A percentile compares a stretch with the other conserved stretches of the same genome.
Evolutionary conservation across 2,113 vertebrate species (phyloP).

Genomic region (Redunca redunca): DNA sequence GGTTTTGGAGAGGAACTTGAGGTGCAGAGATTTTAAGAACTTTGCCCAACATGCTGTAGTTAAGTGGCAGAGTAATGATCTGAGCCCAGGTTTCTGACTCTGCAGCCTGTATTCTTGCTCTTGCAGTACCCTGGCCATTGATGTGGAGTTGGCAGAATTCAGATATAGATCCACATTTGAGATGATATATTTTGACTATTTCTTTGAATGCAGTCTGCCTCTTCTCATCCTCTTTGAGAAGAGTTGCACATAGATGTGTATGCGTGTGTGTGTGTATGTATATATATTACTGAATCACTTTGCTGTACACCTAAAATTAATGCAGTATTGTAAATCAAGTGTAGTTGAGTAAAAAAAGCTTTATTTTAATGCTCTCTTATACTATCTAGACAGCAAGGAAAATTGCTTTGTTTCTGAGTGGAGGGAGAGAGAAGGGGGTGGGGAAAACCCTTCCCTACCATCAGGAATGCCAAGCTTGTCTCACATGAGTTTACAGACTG

Average conservation of each 20-base stretch:
- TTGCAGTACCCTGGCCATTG: background rate
- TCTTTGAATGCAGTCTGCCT: background rate
- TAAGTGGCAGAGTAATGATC: background rate
- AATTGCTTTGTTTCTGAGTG: background rate
- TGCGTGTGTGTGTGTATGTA: rapidly evolving
- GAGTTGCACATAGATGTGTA: rapidly evolving
- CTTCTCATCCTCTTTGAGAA: background rate
- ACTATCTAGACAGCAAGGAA: background rate
- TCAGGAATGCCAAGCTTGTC: background rate
- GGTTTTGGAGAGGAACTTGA: background rate
- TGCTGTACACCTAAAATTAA: background rate
- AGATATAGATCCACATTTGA: background rate
- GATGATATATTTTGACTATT: background rate
- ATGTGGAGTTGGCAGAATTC: background rate
- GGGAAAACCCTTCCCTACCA: background rate
- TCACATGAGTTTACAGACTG: background rate
- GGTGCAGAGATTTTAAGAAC: background rate
- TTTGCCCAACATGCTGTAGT: background rate
- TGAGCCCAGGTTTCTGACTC: background rate
- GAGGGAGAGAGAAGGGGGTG: background rate
- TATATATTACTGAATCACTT: background rate
- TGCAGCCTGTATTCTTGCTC: background rate
- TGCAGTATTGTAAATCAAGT: background rate
- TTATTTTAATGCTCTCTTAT: background rate
- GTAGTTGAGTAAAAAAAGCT: background rate